Evolutionary conservation across 1,140 invertebrate genomes (phyloP).

Genomic region (Drosophila mayri): DNA sequence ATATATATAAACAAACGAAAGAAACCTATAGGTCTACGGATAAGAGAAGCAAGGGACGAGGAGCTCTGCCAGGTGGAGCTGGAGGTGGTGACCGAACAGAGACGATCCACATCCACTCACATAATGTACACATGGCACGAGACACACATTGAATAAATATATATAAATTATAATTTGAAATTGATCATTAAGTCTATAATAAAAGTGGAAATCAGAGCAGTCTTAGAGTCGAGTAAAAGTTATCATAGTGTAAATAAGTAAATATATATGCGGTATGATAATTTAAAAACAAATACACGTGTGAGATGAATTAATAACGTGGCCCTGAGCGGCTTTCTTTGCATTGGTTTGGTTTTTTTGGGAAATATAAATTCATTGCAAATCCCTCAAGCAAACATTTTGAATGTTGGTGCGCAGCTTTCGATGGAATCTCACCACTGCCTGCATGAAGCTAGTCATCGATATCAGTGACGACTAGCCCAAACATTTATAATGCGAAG

Average conservation of each 20-base stretch:
- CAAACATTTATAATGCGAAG: too few species aligned
- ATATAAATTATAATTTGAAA: slow-evolving; percentile 44
- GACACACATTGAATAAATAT: slow-evolving; percentile 23
- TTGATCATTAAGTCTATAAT: slow-evolving; percentile 29
- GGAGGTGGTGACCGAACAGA: neutral
- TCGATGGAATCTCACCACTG: neutral
- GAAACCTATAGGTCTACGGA: slow-evolving; percentile 47
- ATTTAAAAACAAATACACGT: slow-evolving; percentile 42
- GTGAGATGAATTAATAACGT: slow-evolving; percentile 19
- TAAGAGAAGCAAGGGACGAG: slow-evolving; percentile 7
- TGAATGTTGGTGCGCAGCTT: neutral
- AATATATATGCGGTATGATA: slow-evolving; percentile 61
- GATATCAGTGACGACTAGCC: neutral
- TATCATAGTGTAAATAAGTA: slow-evolving; percentile 63
- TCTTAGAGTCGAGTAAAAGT: slow-evolving; percentile 37
- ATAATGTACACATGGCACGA: slow-evolving; percentile 5
- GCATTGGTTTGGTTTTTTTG: neutral
- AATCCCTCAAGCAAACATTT: neutral
- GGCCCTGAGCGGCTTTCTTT: neutral
- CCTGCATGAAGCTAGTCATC: neutral
- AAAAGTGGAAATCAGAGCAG: slow-evolving; percentile 33
- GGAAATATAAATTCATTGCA: neutral
- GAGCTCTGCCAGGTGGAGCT: slow-evolving; percentile 9
- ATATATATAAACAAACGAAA: slow-evolving; percentile 28
- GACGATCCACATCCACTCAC: slow-evolving; percentile 11